phyloP scores from a whole-genome alignment of 2,113 vertebrate genomes.

The Chaetodon auriga region DNA sequence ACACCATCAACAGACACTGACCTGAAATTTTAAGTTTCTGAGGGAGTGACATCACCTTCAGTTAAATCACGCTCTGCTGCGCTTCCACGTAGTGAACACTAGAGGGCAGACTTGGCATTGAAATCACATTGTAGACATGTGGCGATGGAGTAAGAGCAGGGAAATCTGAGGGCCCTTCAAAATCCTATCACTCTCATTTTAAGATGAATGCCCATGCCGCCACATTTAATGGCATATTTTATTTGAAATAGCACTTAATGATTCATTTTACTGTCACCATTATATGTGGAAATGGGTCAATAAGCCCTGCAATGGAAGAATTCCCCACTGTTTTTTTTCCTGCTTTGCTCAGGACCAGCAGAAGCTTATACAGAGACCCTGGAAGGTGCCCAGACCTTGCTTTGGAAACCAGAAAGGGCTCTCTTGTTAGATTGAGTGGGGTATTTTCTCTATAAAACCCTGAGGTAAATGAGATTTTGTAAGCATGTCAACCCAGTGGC shows the following conservation, averaged over 20 bases:
- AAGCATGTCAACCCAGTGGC: not conserved
- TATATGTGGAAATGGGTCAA: not conserved
- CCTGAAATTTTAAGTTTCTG: not conserved
- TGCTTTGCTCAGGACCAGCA: not conserved
- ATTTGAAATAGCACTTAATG: not conserved
- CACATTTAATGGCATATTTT: not conserved
- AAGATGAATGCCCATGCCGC: not conserved
- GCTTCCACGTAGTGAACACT: constrained; percentile 19
- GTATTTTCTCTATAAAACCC: constrained; percentile 1
- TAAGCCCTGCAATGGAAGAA: not conserved
- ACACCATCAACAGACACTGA: not conserved
- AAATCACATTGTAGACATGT: not conserved
- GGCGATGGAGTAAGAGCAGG: not conserved
- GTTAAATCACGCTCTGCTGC: not conserved
- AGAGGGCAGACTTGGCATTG: constrained; percentile 53
- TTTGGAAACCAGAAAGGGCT: not conserved
- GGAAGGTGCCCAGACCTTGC: not conserved
- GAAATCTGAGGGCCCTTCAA: not conserved
- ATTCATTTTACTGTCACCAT: not conserved
- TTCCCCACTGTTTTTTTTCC: too few species aligned
- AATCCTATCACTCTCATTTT: not conserved
- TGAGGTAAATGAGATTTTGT: constrained; percentile 18
- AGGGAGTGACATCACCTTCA: not conserved
- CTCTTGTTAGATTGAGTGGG: not conserved
- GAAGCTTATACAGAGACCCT: not conserved